Evolutionary conservation across 2,797 vertebrate genomes (phyloP), one percentile per base, ranked within the genome.

Genomic region (Crax fasciolata): DNA sequence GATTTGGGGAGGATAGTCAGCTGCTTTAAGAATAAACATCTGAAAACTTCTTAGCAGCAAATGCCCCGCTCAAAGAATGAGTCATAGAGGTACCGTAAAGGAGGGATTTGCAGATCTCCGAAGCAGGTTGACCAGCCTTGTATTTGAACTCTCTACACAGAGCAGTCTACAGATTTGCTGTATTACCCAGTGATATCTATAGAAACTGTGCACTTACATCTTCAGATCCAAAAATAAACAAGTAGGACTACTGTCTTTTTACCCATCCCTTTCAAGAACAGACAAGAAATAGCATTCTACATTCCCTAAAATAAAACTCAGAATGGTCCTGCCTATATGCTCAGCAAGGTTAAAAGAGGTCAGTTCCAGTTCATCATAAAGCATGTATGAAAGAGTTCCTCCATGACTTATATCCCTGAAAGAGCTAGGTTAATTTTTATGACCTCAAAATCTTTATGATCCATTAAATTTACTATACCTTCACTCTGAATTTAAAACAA

Each of bases 191-290:
- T 58, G 73, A 68, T 95, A 89, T 93, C 93, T 96, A 86, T 91
- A 96, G 93, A 94, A 94, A 95, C 87, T 62, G 35, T 39, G n/a
- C 66, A 61, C 46, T 90, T 87, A 46, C 62, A 85, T 94, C 66
- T 89, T 86, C 62, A 86, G 79, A 86, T 85, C 73, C 57, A 86
- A 92, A 94, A 96, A 93, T 87, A 94, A 94, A 84, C 74, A 89
- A 93, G 79, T 75, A 81, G 58, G 23, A 52, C 23, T 92, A 57
- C 48, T 25, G 54, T 0, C n/a, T 62, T 94, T 95, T 94, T 9
- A 96, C 84, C 93, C 91, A 84, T 46, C 24, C 18, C 8, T 87
- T 85, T 87, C 87, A 91, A 89, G 43, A 92, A 49, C 32, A 75
- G 18, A 16, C 30, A 91, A 91, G 48, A 94, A 91, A 91, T 85